These are phyloP conservation scores for Phocides pigmalion DNA, from an alignment of 1,140 invertebrate genomes.

Conservation along the genomic window DNA sequence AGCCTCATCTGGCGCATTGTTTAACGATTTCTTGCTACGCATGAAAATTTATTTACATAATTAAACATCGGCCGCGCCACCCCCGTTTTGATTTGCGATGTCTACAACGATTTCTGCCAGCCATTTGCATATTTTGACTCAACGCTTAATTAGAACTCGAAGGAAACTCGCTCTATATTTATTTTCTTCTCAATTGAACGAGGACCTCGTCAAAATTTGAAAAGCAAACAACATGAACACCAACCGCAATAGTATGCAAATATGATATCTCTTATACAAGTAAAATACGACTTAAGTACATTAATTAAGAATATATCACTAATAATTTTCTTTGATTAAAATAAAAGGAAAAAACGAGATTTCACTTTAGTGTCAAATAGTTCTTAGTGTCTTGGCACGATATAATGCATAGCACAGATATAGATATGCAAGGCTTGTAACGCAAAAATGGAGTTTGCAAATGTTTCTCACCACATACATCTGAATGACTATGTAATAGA, in stretches of 20 bases:
- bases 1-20: conserved; percentile 75
- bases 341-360: too few species aligned
- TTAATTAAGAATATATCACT: too few species aligned
- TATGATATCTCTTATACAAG: too few species aligned
- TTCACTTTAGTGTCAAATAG: too few species aligned
- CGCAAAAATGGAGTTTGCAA: too few species aligned
- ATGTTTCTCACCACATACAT: too few species aligned
- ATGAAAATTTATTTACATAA: conserved; percentile 82
- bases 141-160: conserved; percentile 65
- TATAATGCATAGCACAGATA: too few species aligned
- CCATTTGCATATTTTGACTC: conserved; percentile 73
- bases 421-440: too few species aligned
- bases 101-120: conserved; percentile 64
- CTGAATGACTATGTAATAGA: too few species aligned
- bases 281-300: too few species aligned
- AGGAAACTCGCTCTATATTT: conserved; percentile 38
- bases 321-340: too few species aligned
- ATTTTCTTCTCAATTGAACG: conserved; percentile 28
- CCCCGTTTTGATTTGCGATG: conserved; percentile 76
- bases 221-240: conserved; percentile 7
- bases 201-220: conserved; percentile 13
- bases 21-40: conserved; percentile 73
- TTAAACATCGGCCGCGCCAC: conserved; percentile 69
- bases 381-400: too few species aligned
- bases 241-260: not conserved